Evolutionary conservation across 1,140 invertebrate species (phyloP), one percentile per base, ranked within the genome.

Genomic region (Physella acuta): DNA sequence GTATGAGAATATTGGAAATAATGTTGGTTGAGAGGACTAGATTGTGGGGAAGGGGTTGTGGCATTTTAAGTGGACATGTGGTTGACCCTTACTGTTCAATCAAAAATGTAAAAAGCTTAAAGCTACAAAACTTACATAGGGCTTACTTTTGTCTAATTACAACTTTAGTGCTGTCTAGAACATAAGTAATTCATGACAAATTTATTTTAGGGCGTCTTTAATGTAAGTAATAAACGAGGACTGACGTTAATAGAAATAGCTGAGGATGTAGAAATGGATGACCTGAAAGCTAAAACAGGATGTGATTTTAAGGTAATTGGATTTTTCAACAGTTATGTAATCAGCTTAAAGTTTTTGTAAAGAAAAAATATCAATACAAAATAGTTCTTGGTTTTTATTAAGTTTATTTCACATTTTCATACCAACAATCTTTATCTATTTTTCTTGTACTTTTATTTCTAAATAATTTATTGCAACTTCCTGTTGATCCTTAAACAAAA

Each of bases 231-330:
- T 76, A 92, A 94, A 76, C 88, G 90, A 11, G 88, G 88, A 14
- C 81, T 98, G 30, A 88, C 82, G 11, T 83, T 99, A 8, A 90
- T 90, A 3, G 97, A 99, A 88, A 87, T 88, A 17, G 85, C 87
- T 17, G 92, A 96, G 52, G 94, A 92, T 68, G 88, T 93, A 0
- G 90, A 88, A 30, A 87, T 97, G 0, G 91, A 94, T 76, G 93
- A 97, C 68, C 87, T 99, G 30, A 86, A 93, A 17, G 88, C 89
- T 36, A 88, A 88, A 52, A 98, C 95, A 0, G 94, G 91, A 0
- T 93, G 92, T 82, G 89, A 92, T 76, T 98, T 99, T 84, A 83
- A 89, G 34, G 92, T 97, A n/a, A n/a, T n/a, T n/a, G n/a, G n/a
- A n/a, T n/a, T n/a, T n/a, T n/a, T n/a, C n/a, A n/a, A n/a, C n/a